Conservation (phyloP, 1,140 invertebrate genomes). For the Drosophila azteca region DNA sequence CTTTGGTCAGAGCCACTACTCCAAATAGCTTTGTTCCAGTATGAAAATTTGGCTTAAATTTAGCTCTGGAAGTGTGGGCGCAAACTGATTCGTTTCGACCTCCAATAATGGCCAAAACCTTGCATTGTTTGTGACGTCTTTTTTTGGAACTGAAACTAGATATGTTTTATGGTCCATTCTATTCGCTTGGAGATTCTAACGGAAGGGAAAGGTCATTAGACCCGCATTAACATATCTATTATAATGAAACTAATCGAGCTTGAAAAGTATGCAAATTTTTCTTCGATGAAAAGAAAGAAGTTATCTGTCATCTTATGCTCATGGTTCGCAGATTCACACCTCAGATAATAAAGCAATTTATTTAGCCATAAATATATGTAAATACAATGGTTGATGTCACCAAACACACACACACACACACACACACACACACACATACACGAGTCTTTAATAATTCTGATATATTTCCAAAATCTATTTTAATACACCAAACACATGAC, state of each 20-base stretch:
- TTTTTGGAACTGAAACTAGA: conserved; percentile 9
- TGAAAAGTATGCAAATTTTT: conserved; percentile 43
- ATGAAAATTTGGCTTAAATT: conserved; percentile 29
- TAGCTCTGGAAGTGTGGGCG: conserved; percentile 25
- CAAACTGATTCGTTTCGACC: conserved; percentile 12
- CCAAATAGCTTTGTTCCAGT: conserved; percentile 24
- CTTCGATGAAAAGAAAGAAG: conserved; percentile 21
- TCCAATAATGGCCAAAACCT: conserved; percentile 30
- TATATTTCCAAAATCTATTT: conserved; percentile 4
- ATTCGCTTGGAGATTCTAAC: conserved; percentile 17
- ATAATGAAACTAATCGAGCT: conserved; percentile 51
- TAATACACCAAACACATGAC: conserved; percentile 22
- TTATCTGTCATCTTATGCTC: conserved; percentile 18
- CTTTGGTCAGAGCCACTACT: conserved; percentile 15
- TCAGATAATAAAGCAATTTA: conserved; percentile 50
- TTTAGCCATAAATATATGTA: conserved; percentile 23
- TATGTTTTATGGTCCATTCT: neutral
- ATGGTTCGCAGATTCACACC: conserved; percentile 46
- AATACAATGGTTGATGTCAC: conserved; percentile 4
- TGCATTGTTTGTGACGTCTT: conserved; percentile 37
- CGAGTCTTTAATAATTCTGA: conserved; percentile 9
- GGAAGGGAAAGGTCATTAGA: conserved; percentile 52
- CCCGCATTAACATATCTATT: conserved; percentile 36
- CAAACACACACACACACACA: too few relatives aligned
- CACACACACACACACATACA: too few relatives aligned